Evolutionary conservation across 2,888 invertebrate genomes (phyloP), one percentile per base, ranked within the genome.

Genomic region (Prosapia bicincta): DNA sequence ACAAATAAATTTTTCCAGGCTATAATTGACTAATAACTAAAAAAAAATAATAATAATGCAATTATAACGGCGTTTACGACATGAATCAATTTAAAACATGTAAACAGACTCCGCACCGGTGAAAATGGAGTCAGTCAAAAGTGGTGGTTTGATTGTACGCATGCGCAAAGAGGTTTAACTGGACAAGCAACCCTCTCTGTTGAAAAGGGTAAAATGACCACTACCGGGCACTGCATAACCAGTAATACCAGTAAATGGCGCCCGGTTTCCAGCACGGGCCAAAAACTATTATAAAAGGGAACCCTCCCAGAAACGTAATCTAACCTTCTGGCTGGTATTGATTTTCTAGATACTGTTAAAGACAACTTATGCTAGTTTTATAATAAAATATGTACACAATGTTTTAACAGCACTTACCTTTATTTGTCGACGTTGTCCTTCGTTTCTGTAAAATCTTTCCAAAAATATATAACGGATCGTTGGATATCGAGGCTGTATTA

Each of bases 161-260:
- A 74, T 74, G 74, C 74, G 74, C 65, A 2, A 3, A 26, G 10
- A 13, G 24, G 66, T 20, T 72, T 25, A 43, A 65, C 54, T 54
- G 43, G 74, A 54, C 54, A 54, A 54, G n/a, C 73, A 68, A 38
- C 74, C 74, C 43, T 43, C n/a, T n/a, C 32, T 54, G 54, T 1
- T 20, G 13, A 20, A 20, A 9, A 54, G 54, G 54, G 54, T 54
- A 20, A 20, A 54, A 20, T 54, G 54, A 54, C 54, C 54, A 54
- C 54, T 30, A 25, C 72, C 20, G 73, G 73, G 26, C 73, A 73
- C 43, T 30, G 74, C 10, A 23, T 20, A 66, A 66, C 71, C 65
- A 43, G 73, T 30, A 74, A 69, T 65, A 74, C 69, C 15, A 24
- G 74, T 28, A 69, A 74, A 74, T 74, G 74, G 74, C 74, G 54